A percentile compares a stretch with the other conserved stretches of the same genome.
These are phyloP conservation scores for Hyperopisus bebe DNA, from an alignment of 2,113 vertebrate genomes.

Conservation along the genomic window DNA sequence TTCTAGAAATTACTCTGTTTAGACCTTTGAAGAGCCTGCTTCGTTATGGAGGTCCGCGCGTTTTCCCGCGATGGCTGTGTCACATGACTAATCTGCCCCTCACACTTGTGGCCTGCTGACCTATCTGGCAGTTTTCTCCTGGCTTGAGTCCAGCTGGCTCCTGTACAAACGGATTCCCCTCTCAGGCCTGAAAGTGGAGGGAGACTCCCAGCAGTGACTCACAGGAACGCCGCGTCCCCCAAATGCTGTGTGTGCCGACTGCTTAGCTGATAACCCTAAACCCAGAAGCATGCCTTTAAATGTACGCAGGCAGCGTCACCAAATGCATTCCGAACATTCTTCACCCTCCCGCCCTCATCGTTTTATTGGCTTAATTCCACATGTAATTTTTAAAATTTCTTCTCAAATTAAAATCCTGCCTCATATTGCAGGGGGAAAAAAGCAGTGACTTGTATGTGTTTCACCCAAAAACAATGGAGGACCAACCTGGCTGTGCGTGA, in stretches of 20 bases:
- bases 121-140: conserved; percentile 45
- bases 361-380: neutral
- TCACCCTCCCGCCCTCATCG: neutral
- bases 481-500: neutral
- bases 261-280: conserved; percentile 22
- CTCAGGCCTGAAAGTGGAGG: conserved; percentile 26
- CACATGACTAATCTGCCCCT: conserved; percentile 35
- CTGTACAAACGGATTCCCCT: conserved; percentile 18
- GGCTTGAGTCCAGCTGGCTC: conserved; percentile 49
- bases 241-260: neutral
- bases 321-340: neutral
- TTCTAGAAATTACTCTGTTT: neutral
- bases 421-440: neutral
- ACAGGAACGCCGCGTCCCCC: neutral
- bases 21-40: neutral
- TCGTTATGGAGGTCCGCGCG: conserved; percentile 15
- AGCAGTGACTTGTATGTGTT: neutral
- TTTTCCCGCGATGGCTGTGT: conserved; percentile 37
- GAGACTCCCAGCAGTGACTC: conserved; percentile 28
- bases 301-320: neutral
- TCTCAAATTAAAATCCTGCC: neutral
- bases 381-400: neutral
- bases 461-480: neutral
- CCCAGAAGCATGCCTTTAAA: neutral
- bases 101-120: conserved; percentile 40